Evolutionary conservation across 2,113 vertebrate genomes (phyloP).

Genomic region (Galbula dea): DNA sequence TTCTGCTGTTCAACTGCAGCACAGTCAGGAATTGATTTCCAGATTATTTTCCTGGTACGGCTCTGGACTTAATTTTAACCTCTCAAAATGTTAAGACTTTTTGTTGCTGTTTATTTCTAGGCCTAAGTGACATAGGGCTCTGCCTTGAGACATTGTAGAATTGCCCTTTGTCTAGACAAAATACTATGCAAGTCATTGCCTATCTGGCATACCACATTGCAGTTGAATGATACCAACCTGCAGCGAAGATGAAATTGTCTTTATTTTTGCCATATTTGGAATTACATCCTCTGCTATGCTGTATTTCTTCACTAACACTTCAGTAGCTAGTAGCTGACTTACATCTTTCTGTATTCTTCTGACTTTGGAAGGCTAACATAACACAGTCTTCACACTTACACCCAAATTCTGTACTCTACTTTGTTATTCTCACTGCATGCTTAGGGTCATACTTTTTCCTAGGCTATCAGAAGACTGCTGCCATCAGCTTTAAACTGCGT

Average conservation of each 20-base stretch:
- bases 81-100: background rate
- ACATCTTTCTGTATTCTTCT: background rate
- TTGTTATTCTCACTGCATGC: background rate
- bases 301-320: background rate
- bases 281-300: background rate
- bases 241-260: background rate
- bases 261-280: background rate
- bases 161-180: background rate
- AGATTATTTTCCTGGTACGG: background rate
- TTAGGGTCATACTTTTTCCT: background rate
- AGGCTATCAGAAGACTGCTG: background rate
- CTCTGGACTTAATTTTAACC: background rate
- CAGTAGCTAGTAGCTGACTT: background rate
- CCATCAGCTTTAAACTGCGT: background rate
- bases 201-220: background rate
- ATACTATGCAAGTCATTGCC: accelerated
- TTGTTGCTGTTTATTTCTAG: background rate
- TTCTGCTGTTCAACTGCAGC: accelerated
- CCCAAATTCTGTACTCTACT: background rate
- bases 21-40: background rate
- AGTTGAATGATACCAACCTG: background rate
- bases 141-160: background rate
- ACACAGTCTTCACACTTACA: background rate
- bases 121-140: background rate
- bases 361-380: background rate